Evolutionary conservation across 2,888 invertebrate genomes (phyloP), one percentile per base, ranked within the genome.

Genomic region (Dromius quadrimaculatus): DNA sequence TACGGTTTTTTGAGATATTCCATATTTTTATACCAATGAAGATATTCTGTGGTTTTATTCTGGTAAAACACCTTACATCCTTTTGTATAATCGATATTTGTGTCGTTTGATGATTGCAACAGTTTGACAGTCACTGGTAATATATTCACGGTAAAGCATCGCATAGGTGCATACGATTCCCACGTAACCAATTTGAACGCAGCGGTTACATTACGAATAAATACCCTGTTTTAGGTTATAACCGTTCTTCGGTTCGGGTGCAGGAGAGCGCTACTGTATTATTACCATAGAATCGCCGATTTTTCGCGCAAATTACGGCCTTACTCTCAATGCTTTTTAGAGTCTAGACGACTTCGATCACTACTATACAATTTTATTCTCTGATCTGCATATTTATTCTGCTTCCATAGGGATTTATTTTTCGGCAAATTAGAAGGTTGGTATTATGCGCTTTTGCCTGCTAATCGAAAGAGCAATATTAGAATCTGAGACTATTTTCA

Each of bases 381-480:
- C 50, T 28, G 15, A 54, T 54, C 50, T 54, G 50, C 50, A 54
- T 54, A 41, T 41, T 41, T 15, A 36, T 36, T 36, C 17, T 11
- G 1, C 41, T 41, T 15, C 41, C 41, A 15, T 15, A 28, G 28
- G 50, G 50, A 54, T 54, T 54, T 54, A 54, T 54, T 54, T 50
- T 54, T 54, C 50, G 50, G 50, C 50, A 50, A 50, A 50, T 50
- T 50, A 50, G 50, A 50, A 50, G 28, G 28, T 50, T 50, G 50
- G 28, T 28, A 54, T 15, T 47, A 47, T 54, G 50, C 50, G 50
- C 50, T 54, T 54, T 54, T 23, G 8, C 13, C 17, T 41, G 41
- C 41, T 41, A 41, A 41, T 41, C 41, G 41, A 41, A 41, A 11
- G 50, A 28, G 50, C 50, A 54, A 28, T 54, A 54, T 54, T 54